Evolutionary conservation across 2,888 invertebrate genomes (phyloP).

Genomic region (Chaitophorus viminalis): DNA sequence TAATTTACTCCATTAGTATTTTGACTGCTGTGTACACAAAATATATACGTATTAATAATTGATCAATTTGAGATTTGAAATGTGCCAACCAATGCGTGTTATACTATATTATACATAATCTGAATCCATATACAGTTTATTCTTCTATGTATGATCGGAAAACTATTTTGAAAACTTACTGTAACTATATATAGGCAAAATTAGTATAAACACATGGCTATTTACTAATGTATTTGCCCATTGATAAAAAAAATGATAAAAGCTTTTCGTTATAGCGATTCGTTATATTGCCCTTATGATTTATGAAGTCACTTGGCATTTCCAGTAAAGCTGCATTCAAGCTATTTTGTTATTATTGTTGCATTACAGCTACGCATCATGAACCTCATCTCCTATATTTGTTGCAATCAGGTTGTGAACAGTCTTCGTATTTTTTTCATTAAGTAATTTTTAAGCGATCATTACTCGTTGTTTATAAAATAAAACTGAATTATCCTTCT

Average conservation of each 20-base stretch:
- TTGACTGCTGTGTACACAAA: background rate
- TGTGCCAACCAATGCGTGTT: too few species aligned
- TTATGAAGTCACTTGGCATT: background rate
- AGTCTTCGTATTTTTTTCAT: slow-evolving; percentile 26
- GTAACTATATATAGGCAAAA: too few species aligned
- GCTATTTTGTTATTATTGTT: slow-evolving; percentile 3
- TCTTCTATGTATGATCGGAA: too few species aligned
- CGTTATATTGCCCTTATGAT: background rate
- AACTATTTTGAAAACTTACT: too few species aligned
- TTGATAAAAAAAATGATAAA: too few species aligned
- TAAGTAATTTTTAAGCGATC: slow-evolving; percentile 23
- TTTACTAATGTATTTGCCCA: too few species aligned
- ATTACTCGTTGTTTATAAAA: background rate
- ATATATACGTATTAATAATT: background rate
- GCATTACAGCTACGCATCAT: background rate
- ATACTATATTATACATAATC: too few species aligned
- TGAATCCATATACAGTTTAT: too few species aligned
- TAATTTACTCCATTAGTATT: background rate
- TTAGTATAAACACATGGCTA: too few species aligned
- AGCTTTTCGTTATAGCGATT: background rate
- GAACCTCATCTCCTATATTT: slow-evolving; percentile 33
- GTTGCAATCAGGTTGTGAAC: slow-evolving; percentile 30
- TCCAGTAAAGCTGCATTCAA: background rate
- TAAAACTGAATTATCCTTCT: slow-evolving; percentile 26
- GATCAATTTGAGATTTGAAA: background rate